Conservation (phyloP, 2,113 vertebrate genomes). For the Aspidoscelis tigris region DNA sequence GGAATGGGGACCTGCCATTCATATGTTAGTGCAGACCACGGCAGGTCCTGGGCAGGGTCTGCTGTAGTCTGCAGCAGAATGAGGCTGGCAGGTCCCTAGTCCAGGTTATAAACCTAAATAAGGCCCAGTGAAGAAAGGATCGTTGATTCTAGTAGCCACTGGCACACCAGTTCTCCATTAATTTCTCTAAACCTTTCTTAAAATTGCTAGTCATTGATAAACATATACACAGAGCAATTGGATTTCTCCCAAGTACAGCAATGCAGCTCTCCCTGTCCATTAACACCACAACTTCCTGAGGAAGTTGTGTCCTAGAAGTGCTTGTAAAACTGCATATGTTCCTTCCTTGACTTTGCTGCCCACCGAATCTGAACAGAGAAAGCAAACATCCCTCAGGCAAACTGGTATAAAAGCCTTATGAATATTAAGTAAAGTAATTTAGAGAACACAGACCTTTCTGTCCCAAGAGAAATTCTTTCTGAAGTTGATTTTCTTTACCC, state of each 20-base stretch:
- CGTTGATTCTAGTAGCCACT: no score
- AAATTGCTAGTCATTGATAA: neutral
- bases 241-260: neutral
- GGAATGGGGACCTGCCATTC: no score
- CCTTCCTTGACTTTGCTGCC: neutral
- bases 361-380: neutral
- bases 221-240: neutral
- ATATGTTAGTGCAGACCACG: no score
- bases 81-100: no score
- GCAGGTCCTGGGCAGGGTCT: no score
- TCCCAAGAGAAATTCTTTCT: neutral
- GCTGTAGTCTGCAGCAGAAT: no score
- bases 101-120: no score
- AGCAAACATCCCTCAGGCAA: neutral
- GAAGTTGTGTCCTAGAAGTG: neutral
- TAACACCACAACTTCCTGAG: neutral
- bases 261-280: neutral
- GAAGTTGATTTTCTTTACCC: neutral
- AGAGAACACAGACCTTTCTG: neutral
- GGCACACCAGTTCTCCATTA: no score
- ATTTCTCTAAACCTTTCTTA: no score
- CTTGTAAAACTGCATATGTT: neutral
- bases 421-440: neutral
- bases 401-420: neutral
- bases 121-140: no score